Base-by-base conservation (phyloP, 2,113 vertebrate genomes). In the Apus apus region DNA sequence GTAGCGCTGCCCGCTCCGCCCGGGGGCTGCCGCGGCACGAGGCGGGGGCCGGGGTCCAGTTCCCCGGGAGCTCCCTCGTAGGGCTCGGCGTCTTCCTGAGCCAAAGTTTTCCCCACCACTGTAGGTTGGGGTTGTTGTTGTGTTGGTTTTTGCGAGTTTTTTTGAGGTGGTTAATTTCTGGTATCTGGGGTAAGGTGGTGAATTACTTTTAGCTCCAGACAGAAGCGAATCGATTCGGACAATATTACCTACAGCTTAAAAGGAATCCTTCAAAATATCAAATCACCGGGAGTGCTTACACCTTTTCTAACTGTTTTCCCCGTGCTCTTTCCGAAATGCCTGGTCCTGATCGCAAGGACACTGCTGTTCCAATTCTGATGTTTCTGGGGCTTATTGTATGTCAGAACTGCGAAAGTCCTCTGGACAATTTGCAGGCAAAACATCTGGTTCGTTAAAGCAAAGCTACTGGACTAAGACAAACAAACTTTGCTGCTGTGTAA, bases 391-490 rank as follows among this genome's bases (percentile, higher is more conserved):
- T 97, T 90, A 84, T 96, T 97, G 85, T 94, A 93, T 81, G 96
- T 97, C 97, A 94, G 96, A 96, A 96, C 85, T 95, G 88, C 77
- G 86, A 93, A 96, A 94, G 95, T 98, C 90, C 94, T 97, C 93
- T 87, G 92, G 97, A 97, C 96, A 97, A 97, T 97, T 97, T 97
- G 96, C 97, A 97, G 97, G 91, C 94, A 94, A 95, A 97, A 97
- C 97, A 98, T 97, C 98, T 98, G 98, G 96, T 97, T 98, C 96
- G 85, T 97, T 97, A 96, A 96, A 97, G 97, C 85, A 97, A 97
- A 97, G 96, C 96, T 96, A 97, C 97, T 88, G 94, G 96, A 91
- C 96, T 93, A 97, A 97, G 89, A 97, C 97, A 98, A 98, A 98
- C 97, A 98, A 98, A 98, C 97, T 97, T 98, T 83, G 58, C 95